Evolutionary conservation across 1,140 invertebrate species (phyloP).

Genomic region (Drosophila kanapiae): DNA sequence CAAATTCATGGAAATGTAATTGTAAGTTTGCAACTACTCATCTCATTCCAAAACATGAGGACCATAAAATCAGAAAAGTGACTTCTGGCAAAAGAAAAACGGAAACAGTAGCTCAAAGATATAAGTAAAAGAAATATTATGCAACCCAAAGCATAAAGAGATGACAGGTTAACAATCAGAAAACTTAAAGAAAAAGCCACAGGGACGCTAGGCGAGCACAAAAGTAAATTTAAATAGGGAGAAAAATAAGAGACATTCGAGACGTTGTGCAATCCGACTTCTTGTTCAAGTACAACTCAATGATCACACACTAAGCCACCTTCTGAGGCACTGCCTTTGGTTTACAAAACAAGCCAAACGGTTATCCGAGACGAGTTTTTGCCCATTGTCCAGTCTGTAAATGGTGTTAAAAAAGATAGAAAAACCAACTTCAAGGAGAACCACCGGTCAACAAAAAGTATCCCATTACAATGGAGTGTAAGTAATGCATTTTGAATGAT

Average conservation of each 20-base stretch:
- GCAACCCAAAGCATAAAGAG: slow-evolving; percentile 7
- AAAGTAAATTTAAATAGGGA: slow-evolving; percentile 20
- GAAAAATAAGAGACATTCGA: slow-evolving; percentile 22
- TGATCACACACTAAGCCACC: slow-evolving; percentile 21
- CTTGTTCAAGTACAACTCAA: slow-evolving; percentile 61
- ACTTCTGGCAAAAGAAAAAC: slow-evolving; percentile 12
- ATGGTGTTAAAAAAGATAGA: slow-evolving; percentile 53
- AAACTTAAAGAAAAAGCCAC: slow-evolving; percentile 22
- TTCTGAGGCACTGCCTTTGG: slow-evolving; percentile 27
- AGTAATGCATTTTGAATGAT: slow-evolving; percentile 52
- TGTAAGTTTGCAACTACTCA: neutral
- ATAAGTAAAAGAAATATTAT: neutral
- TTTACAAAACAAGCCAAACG: slow-evolving; percentile 34
- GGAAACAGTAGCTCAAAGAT: neutral
- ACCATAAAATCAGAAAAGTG: slow-evolving; percentile 26
- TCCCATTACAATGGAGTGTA: slow-evolving; percentile 43
- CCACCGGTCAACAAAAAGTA: slow-evolving; percentile 42
- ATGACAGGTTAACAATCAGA: slow-evolving; percentile 54
- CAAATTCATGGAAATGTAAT: slow-evolving; percentile 3
- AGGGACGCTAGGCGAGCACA: slow-evolving; percentile 7
- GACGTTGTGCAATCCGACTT: slow-evolving; percentile 62
- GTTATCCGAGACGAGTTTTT: slow-evolving; percentile 54
- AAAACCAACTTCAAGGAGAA: slow-evolving; percentile 53
- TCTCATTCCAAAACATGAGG: neutral
- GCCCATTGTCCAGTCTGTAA: slow-evolving; percentile 52